Percentiles rank a stretch among this genome's conserved stretches.
phyloP scores from a whole-genome alignment of 2,113 vertebrate species.

The Anguilla japonica region DNA sequence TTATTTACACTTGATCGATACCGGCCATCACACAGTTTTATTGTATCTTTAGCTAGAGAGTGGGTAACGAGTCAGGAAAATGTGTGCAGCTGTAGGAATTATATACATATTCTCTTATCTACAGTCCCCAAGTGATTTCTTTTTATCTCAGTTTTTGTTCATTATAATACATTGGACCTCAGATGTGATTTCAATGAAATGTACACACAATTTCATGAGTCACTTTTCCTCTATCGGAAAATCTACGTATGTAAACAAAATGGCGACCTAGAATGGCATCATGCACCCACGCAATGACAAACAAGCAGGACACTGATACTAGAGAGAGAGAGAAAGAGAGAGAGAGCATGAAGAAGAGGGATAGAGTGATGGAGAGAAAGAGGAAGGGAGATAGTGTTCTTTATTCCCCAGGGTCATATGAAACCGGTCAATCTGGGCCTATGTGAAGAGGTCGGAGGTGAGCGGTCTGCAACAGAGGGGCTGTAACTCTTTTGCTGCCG shows the following conservation, averaged over 20 bases:
- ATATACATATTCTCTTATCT: not conserved
- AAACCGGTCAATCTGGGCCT: slow-evolving; percentile 4
- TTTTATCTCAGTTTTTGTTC: not conserved
- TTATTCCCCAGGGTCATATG: slow-evolving; percentile 24
- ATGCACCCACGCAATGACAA: not conserved
- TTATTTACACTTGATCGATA: slow-evolving; percentile 63
- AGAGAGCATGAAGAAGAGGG: not conserved
- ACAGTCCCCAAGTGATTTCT: not conserved
- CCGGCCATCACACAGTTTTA: slow-evolving; percentile 46
- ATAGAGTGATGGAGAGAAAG: slow-evolving; percentile 2
- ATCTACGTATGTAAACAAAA: slow-evolving; percentile 13
- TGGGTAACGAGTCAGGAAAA: no score
- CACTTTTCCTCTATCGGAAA: slow-evolving; percentile 12
- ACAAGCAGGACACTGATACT: slow-evolving; percentile 28
- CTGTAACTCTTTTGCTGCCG: not conserved
- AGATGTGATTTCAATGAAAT: slow-evolving; percentile 27
- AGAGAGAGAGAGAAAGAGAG: slow-evolving; percentile 5
- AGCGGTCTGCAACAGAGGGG: slow-evolving; percentile 11
- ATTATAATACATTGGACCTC: not conserved
- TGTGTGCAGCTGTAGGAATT: not conserved
- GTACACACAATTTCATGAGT: slow-evolving; percentile 42
- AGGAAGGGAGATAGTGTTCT: slow-evolving; percentile 20
- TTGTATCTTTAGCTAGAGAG: not conserved
- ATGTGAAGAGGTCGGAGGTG: slow-evolving; percentile 23
- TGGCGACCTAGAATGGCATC: slow-evolving; percentile 26